Conservation (phyloP, 2,113 vertebrate genomes). For the Lethenteron reissneri region DNA sequence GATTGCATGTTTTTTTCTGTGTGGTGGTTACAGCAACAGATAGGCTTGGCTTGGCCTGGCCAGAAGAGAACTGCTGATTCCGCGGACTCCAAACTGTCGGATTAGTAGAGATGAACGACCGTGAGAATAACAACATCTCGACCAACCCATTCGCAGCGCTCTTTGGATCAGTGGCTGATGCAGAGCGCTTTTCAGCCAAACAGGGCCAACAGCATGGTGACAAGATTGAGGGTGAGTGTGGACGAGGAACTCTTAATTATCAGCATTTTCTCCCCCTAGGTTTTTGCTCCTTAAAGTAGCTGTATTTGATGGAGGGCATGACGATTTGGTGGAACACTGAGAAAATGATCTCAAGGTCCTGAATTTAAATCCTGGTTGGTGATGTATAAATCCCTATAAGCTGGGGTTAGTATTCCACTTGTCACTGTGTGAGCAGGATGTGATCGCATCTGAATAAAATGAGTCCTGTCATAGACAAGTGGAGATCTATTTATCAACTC, state of each 20-base stretch:
- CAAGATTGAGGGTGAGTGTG: constrained; percentile 31
- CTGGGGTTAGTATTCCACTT: no score
- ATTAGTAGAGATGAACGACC: constrained; percentile 65
- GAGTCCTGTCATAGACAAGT: no score
- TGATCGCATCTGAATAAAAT: no score
- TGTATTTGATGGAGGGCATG: background rate
- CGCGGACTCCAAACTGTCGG: no score
- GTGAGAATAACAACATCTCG: constrained; percentile 96
- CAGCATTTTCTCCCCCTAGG: constrained; percentile 3
- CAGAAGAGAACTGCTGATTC: constrained; percentile 19
- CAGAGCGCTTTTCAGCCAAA: constrained; percentile 67
- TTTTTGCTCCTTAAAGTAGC: background rate
- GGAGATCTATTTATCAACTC: no score
- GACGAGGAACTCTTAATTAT: background rate
- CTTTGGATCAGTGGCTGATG: constrained; percentile 79
- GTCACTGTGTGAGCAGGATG: no score
- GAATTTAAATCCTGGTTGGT: no score
- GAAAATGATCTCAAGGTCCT: background rate
- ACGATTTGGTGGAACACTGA: no score
- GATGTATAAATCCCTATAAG: no score
- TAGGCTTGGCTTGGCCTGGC: constrained; percentile 34
- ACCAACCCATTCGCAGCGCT: constrained; percentile 88
- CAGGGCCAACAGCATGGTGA: constrained; percentile 40
- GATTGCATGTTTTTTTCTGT: constrained; percentile 2
- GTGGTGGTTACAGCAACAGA: constrained; percentile 1